phyloP scores from a whole-genome alignment of 2,888 invertebrate genomes.

The Amaurobius ferox region DNA sequence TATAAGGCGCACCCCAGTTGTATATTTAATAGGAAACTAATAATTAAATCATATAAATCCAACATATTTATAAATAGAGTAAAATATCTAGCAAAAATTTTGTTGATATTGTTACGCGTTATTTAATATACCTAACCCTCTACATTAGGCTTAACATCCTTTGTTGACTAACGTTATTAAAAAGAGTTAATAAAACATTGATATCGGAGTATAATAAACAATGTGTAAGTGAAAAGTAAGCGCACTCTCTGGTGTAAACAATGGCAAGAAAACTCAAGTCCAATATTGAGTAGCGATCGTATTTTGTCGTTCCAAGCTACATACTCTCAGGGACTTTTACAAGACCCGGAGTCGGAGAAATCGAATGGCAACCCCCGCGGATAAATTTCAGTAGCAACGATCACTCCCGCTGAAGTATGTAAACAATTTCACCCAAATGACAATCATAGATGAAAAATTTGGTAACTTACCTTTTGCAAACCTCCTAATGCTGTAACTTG shows the following conservation, averaged over 20 bases:
- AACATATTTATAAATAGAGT: too few relatives aligned
- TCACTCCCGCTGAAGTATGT: neutral
- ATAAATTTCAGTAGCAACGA: constrained; percentile 19
- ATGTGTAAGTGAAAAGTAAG: constrained; percentile 19
- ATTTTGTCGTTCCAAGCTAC: constrained; percentile 32
- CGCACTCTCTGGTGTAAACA: constrained; percentile 33
- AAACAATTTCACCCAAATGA: neutral
- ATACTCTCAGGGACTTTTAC: constrained; percentile 21
- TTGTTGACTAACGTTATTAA: constrained; percentile 32
- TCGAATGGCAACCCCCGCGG: constrained; percentile 45
- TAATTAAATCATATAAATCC: too few relatives aligned
- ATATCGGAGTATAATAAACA: constrained; percentile 7
- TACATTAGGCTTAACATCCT: constrained; percentile 67
- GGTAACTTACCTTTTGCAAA: constrained; percentile 91
- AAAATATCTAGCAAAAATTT: too few relatives aligned
- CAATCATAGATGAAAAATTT: neutral
- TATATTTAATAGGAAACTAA: too few relatives aligned
- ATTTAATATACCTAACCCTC: constrained; percentile 27
- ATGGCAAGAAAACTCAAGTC: constrained; percentile 43
- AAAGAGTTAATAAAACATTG: neutral
- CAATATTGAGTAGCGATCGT: constrained; percentile 58
- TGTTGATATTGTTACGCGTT: too few relatives aligned
- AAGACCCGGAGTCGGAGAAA: constrained; percentile 1
- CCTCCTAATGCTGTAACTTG: constrained; percentile 95
- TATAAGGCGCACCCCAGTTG: too few relatives aligned